Evolutionary conservation across 2,797 vertebrate species (phyloP), one percentile per base, ranked within the genome.

Genomic region (Dendrocincla tyrannina): DNA sequence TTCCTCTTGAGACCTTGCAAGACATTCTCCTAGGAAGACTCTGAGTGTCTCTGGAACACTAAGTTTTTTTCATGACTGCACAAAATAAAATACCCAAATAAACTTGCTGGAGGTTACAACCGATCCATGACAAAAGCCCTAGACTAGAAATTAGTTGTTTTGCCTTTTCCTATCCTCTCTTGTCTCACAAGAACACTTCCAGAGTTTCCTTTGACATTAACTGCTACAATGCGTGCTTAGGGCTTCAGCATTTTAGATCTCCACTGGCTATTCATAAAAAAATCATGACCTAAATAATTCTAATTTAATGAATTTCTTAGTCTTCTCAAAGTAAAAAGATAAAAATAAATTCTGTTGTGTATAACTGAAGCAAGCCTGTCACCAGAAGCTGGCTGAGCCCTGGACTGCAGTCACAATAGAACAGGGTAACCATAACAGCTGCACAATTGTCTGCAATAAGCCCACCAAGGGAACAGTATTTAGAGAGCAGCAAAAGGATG

Each of bases 81-180:
- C 75, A 74, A 91, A 89, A 85, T 68, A 66, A 70, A 94, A 91
- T 73, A 85, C 12, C 53, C n/a, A 75, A 35, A 91, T 88, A 93
- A 82, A 89, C n/a, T 55, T 72, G n/a, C 14, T 89, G 44, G 46
- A 92, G 30, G 23, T 77, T 88, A 74, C 75, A 46, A 74, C 16
- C 0, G 0, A 58, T 70, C 32, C 23, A 6, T 59, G 49, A 69
- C 18, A 76, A 91, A 89, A 37, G 15, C 47, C 7, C 16, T 83
- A 68, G 74, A 78, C 33, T 33, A 42, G 19, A 85, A 88, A 88
- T 64, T 15, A 59, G n/a, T 47, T 30, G 16, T 68, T 92, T 80
- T 63, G 37, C 30, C n/a, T 85, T 78, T 44, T 91, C 8, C 13
- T 7, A 64, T 89, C 50, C 15, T 30, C 25, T 89, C 23, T 41